Base-by-base conservation (phyloP, 2,888 invertebrate genomes). In the Teleogryllus oceanicus region DNA sequence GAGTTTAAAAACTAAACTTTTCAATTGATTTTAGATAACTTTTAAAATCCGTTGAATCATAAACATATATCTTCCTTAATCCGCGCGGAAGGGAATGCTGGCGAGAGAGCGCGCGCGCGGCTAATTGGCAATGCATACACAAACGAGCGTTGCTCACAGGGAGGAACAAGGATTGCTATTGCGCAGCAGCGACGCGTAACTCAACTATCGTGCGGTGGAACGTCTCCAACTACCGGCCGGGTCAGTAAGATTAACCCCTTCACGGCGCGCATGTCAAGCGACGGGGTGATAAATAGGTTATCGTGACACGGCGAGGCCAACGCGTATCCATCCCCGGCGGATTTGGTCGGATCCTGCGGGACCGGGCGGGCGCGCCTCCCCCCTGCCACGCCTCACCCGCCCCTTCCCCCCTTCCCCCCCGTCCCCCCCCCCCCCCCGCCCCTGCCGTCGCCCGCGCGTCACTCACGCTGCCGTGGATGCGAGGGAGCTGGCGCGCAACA, bases 291-390 rank as follows among this genome's bases (percentile, higher is more conserved):
- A 62, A 62, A 62, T 62, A 62, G 62, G 62, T 62, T 62, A 62
- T 62, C 62, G 62, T 62, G 62, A 62, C 62, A 62, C 62, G 62
- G 62, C 62, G 62, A n/a, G 62, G 62, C 62, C 62, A 62, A 62
- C 62, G 62, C 62, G 16, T 18, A 62, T 62, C 62, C 62, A 62
- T 62, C 62, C 62, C 62, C n/a, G 62, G 62, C 62, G 62, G 62
- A 62, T 62, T 62, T 62, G 62, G 62, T n/a, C 62, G n/a, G 13
- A 62, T 18, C 62, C 62, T 18, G 62, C n/a, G 62, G 62, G n/a
- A n/a, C 16, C 4, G n/a, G 62, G 16, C 16, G 62, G 62, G 13
- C 62, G 62, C 62, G 62, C 62, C 16, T n/a, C 62, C n/a, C 62
- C 62, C 13, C 8, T 37, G 37, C 37, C 37, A 37, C 8, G 37